phyloP scores from a whole-genome alignment of 2,797 vertebrate species.

The Microctenopoma steveboyesi region DNA sequence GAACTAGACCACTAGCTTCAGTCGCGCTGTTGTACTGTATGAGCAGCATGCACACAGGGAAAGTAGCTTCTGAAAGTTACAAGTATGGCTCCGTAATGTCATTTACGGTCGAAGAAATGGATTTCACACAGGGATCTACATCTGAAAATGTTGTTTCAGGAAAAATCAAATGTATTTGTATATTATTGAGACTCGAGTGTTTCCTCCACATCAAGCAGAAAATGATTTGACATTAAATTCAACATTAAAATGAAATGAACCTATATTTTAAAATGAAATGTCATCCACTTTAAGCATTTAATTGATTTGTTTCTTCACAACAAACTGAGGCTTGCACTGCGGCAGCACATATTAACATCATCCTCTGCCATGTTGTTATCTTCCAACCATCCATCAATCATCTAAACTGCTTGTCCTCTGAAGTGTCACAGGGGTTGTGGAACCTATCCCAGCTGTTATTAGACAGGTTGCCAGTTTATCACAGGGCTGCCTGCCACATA shows the following conservation, averaged over 20 bases:
- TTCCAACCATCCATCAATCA: too few species aligned
- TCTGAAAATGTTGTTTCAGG: background rate
- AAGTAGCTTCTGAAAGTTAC: constrained; percentile 2
- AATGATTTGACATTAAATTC: background rate
- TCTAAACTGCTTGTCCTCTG: too few species aligned
- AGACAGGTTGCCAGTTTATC: too few species aligned
- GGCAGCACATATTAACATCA: constrained; percentile 2
- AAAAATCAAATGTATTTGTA: background rate
- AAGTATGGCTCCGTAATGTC: background rate
- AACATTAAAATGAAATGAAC: constrained; percentile 3
- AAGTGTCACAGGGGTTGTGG: too few species aligned
- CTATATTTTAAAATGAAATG: constrained; percentile 7
- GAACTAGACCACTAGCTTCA: constrained; percentile 25
- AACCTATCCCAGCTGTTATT: too few species aligned
- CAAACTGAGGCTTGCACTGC: constrained; percentile 8
- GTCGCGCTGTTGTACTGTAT: constrained; percentile 10
- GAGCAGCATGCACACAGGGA: constrained; percentile 18
- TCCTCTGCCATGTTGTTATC: background rate
- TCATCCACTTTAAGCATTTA: constrained; percentile 2
- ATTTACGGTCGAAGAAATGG: constrained; percentile 15
- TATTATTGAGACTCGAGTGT: constrained; percentile 1
- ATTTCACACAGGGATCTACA: background rate
- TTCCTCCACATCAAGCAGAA: background rate
- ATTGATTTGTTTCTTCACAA: constrained; percentile 21
- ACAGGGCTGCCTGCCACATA: too few species aligned